A percentile compares a stretch with the other conserved stretches of the same genome.
phyloP scores from a whole-genome alignment of 2,888 invertebrate species.

The Linnaemya tessellans region DNA sequence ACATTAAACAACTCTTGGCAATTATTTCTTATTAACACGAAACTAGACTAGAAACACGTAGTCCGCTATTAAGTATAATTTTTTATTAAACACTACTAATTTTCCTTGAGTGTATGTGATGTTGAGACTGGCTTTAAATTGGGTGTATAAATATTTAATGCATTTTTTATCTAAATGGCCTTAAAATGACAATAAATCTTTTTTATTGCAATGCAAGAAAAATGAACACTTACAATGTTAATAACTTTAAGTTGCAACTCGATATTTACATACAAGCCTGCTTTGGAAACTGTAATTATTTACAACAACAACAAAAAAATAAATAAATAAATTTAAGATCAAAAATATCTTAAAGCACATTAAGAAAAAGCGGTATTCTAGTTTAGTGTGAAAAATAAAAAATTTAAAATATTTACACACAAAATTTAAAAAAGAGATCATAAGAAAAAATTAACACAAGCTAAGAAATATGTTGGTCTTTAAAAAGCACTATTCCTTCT shows the following conservation, averaged over 20 bases:
- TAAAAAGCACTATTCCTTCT: no score
- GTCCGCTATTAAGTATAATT: not conserved
- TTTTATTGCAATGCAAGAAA: slow-evolving; percentile 23
- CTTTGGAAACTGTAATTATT: not conserved
- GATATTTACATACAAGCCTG: not conserved
- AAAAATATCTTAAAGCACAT: not conserved
- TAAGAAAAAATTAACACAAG: not conserved
- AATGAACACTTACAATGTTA: slow-evolving; percentile 12
- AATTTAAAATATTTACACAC: not conserved
- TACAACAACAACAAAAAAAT: not conserved
- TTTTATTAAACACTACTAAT: not conserved
- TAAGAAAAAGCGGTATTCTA: not conserved
- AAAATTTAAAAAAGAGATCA: not conserved
- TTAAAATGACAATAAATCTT: slow-evolving; percentile 68
- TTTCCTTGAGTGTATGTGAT: slow-evolving; percentile 31
- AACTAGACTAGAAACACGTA: no score
- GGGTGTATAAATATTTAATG: slow-evolving; percentile 57
- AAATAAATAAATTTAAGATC: not conserved
- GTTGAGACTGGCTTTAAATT: slow-evolving; percentile 1
- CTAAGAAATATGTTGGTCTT: no score
- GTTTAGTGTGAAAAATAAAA: not conserved
- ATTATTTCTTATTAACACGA: not conserved
- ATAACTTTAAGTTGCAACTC: slow-evolving; percentile 11
- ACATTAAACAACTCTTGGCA: not conserved
- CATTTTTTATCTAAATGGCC: slow-evolving; percentile 69